Percentiles rank a stretch among this genome's conserved stretches.
Conservation (phyloP, 2,888 invertebrate species). For the Lepetodrilus schrolli region DNA sequence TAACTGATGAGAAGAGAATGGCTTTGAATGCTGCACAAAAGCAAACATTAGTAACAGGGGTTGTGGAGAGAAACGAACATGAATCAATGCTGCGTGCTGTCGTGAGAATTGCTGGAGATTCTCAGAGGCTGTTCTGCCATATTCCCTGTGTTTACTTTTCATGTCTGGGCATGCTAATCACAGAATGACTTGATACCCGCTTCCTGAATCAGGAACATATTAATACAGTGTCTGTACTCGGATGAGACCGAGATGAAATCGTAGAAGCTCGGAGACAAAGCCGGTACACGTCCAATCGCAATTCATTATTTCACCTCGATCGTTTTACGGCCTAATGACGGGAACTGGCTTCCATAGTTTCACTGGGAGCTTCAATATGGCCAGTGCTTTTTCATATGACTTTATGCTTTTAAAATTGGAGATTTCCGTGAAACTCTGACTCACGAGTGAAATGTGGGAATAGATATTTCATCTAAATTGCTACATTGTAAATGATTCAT, state of each 20-base stretch:
- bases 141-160: conserved; percentile 31
- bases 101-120: conserved; percentile 17
- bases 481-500: too few relatives aligned
- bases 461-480: too few relatives aligned
- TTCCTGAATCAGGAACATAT: conserved; percentile 31
- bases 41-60: conserved; percentile 31
- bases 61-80: background rate
- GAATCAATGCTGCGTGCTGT: conserved; percentile 25
- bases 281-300: background rate
- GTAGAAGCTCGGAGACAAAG: conserved; percentile 28
- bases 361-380: background rate
- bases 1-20: conserved; percentile 30
- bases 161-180: conserved; percentile 33
- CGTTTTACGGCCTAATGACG: background rate
- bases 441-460: background rate
- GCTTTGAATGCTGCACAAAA: conserved; percentile 31
- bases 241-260: conserved; percentile 14
- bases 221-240: conserved; percentile 16
- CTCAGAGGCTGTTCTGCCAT: conserved; percentile 23
- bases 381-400: background rate
- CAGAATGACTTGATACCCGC: conserved; percentile 28
- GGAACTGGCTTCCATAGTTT: background rate
- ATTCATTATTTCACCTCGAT: background rate
- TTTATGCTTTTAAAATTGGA: conserved; percentile 11
- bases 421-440: background rate